Percentiles rank a stretch among this genome's conserved stretches.
Evolutionary conservation across 1,140 invertebrate species (phyloP).

Genomic region (Ladona fulva): DNA sequence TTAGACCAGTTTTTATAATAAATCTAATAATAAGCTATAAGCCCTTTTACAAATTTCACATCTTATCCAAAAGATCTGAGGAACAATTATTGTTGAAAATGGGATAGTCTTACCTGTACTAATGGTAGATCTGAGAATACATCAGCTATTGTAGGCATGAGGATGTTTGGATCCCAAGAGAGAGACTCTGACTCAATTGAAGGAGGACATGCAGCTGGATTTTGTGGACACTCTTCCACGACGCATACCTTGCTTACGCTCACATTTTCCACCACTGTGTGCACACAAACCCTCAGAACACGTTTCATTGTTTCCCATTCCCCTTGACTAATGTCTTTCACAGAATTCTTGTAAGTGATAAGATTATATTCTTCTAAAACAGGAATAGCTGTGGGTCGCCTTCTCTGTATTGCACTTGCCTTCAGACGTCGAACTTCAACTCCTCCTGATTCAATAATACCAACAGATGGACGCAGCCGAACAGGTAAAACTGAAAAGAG

Average conservation of each 20-base stretch:
- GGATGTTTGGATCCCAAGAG: conserved; percentile 36
- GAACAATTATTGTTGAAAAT: background rate
- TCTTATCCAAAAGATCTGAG: background rate
- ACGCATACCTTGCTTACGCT: conserved; percentile 57
- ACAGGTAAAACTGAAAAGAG: background rate
- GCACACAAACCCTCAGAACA: conserved; percentile 47
- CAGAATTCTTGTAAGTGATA: conserved; percentile 45
- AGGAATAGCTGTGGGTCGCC: conserved; percentile 49
- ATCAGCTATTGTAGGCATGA: conserved; percentile 30
- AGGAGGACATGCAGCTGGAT: background rate
- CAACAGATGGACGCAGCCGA: background rate
- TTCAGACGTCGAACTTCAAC: conserved; percentile 75
- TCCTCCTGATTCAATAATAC: conserved; percentile 54
- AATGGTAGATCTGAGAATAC: conserved; percentile 33
- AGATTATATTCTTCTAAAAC: conserved; percentile 69
- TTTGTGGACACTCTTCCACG: conserved; percentile 45
- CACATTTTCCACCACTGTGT: conserved; percentile 72
- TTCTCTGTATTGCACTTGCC: conserved; percentile 65
- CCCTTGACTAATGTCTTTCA: background rate
- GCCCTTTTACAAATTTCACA: too few relatives aligned
- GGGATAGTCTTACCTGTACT: conserved; percentile 34
- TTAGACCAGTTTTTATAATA: too few relatives aligned
- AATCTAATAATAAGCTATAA: too few relatives aligned
- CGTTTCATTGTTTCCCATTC: background rate
- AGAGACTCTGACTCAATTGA: background rate